Percentiles rank a stretch among this genome's conserved stretches.
Conservation (phyloP, 2,113 vertebrate genomes). For the Picathartes gymnocephalus region DNA sequence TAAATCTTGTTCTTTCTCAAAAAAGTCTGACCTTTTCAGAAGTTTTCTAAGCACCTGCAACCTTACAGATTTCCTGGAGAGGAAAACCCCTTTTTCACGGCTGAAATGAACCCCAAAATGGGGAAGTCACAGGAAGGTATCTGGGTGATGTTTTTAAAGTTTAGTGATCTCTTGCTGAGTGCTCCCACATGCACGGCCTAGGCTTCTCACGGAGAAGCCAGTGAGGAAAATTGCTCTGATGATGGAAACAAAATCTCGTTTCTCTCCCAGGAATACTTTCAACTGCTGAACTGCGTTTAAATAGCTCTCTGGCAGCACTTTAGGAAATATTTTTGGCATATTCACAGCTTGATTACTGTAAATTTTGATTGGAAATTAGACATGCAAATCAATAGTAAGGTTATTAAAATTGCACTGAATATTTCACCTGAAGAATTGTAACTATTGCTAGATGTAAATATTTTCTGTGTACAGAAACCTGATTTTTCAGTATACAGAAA, state of each 20-base stretch:
- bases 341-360: not conserved
- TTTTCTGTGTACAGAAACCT: not conserved
- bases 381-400: conserved; percentile 9
- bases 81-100: not conserved
- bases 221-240: conserved; percentile 23
- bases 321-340: not conserved
- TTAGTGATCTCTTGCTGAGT: not conserved
- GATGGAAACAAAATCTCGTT: conserved; percentile 8
- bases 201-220: not conserved
- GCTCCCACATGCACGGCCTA: not conserved
- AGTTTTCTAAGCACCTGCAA: not conserved
- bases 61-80: not conserved
- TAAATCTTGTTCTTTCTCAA: not conserved
- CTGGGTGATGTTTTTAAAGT: not conserved
- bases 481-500: not conserved
- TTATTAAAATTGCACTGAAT: conserved; percentile 13
- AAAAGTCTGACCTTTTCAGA: not conserved
- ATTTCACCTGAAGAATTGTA: conserved; percentile 12
- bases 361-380: conserved; percentile 33
- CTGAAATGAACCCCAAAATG: not conserved
- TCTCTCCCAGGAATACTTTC: not conserved
- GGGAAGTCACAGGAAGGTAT: not conserved
- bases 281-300: not conserved
- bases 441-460: not conserved
- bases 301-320: not conserved